These are phyloP conservation scores for Agapornis roseicollis DNA, from an alignment of 2,113 vertebrate species.

Conservation along the genomic window DNA sequence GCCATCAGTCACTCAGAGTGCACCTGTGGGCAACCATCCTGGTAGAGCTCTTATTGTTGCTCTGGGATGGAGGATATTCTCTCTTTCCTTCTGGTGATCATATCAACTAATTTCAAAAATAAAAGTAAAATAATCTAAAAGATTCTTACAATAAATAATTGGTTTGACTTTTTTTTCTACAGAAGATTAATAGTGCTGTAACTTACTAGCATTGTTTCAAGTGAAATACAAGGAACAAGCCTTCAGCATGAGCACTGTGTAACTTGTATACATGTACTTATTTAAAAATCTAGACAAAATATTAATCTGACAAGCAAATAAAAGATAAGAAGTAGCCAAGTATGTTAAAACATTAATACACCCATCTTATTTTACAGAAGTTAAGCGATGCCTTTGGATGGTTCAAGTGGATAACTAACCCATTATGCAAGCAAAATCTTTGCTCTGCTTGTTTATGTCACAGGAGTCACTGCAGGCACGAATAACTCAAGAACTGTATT, in stretches of 20 bases:
- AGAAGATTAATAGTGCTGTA: not conserved
- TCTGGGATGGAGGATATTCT: not conserved
- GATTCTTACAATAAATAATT: not conserved
- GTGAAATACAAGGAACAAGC: not conserved
- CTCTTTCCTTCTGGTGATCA: not conserved
- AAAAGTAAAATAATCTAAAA: not conserved
- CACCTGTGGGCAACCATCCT: not conserved
- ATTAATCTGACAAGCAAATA: not conserved
- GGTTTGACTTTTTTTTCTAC: not conserved
- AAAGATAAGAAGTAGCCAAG: not conserved
- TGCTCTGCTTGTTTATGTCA: not conserved
- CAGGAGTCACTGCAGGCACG: not conserved
- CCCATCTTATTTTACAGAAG: not conserved
- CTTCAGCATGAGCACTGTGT: not conserved
- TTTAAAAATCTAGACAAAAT: slow-evolving; percentile 15
- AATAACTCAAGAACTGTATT: not conserved
- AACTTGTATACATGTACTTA: not conserved
- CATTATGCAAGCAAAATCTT: not conserved
- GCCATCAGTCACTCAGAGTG: not conserved
- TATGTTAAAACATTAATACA: not conserved
- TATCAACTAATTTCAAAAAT: not conserved
- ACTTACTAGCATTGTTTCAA: not conserved
- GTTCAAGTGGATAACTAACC: not conserved
- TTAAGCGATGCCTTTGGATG: not conserved
- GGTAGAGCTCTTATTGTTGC: not conserved